phyloP scores from a whole-genome alignment of 2,888 invertebrate genomes.

The Diaperis boleti region DNA sequence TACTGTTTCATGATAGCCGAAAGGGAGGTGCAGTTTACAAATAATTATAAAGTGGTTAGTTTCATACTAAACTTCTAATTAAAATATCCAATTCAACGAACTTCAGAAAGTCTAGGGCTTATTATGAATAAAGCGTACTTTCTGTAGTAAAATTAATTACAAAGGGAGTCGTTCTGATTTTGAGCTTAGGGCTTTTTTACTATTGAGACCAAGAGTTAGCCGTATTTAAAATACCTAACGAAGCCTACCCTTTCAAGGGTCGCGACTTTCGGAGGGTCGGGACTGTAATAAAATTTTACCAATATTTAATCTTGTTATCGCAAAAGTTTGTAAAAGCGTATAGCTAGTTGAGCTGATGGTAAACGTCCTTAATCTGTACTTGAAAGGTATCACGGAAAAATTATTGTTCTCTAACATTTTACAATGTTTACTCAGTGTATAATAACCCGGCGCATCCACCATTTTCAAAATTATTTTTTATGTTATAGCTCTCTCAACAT shows the following conservation, averaged over 20 bases:
- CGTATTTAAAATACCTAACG: slow-evolving; percentile 4
- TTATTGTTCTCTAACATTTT: too few species aligned
- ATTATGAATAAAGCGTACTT: slow-evolving; percentile 2
- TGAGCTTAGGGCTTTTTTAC: slow-evolving; percentile 1
- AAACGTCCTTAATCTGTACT: too few species aligned
- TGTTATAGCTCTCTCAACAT: too few species aligned
- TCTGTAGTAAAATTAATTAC: slow-evolving; percentile 7
- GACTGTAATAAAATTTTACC: slow-evolving; percentile 9
- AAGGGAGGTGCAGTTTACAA: slow-evolving; percentile 9
- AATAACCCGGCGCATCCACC: too few species aligned
- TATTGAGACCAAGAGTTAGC: neutral
- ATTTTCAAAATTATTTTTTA: too few species aligned
- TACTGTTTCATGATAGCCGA: neutral
- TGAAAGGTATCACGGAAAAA: too few species aligned
- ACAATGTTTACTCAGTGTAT: too few species aligned
- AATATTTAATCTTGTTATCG: slow-evolving; percentile 20
- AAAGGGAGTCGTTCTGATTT: neutral
- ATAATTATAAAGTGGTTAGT: slow-evolving; percentile 17
- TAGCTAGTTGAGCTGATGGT: too few species aligned
- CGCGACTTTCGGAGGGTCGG: neutral
- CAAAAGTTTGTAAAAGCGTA: too few species aligned
- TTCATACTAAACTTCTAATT: slow-evolving; percentile 5
- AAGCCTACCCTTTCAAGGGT: neutral
- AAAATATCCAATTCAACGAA: slow-evolving; percentile 17
- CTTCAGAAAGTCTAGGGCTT: slow-evolving; percentile 3